Conservation (phyloP, 1,140 invertebrate species). For the Drosophila tropicalis region DNA sequence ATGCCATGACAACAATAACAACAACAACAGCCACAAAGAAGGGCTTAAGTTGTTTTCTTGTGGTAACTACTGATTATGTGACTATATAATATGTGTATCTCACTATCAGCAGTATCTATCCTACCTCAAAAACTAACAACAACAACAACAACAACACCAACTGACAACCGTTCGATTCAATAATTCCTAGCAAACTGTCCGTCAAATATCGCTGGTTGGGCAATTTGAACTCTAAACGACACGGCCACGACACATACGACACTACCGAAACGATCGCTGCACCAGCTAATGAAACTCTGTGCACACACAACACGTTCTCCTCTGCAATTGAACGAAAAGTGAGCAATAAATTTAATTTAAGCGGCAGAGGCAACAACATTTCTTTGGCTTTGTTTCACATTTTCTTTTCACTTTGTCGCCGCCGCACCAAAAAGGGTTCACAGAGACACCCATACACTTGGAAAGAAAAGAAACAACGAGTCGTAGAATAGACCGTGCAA, state of each 20-base stretch:
- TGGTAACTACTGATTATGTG: background rate
- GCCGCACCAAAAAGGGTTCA: conserved; percentile 42
- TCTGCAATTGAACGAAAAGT: conserved; percentile 63
- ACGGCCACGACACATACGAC: background rate
- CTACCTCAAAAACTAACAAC: no score
- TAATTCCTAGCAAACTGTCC: conserved; percentile 30
- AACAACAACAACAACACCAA: no score
- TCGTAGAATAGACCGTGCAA: background rate
- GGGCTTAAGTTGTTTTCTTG: conserved; percentile 61
- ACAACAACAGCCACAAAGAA: conserved; percentile 21
- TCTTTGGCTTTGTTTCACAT: conserved; percentile 77
- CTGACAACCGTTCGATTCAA: conserved; percentile 33
- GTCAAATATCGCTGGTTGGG: conserved; percentile 6
- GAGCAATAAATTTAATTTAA: conserved; percentile 70
- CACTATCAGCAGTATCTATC: background rate
- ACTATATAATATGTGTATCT: background rate
- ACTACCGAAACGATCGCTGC: conserved; percentile 9
- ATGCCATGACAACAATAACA: background rate
- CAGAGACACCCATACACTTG: background rate
- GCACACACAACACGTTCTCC: conserved; percentile 40
- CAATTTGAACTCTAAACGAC: conserved; percentile 33
- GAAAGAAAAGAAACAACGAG: background rate
- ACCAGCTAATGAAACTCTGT: conserved; percentile 2
- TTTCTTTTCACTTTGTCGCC: conserved; percentile 43
- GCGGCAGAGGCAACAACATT: conserved; percentile 56